Conservation (phyloP, 2,797 vertebrate species). For the Huso huso region DNA sequence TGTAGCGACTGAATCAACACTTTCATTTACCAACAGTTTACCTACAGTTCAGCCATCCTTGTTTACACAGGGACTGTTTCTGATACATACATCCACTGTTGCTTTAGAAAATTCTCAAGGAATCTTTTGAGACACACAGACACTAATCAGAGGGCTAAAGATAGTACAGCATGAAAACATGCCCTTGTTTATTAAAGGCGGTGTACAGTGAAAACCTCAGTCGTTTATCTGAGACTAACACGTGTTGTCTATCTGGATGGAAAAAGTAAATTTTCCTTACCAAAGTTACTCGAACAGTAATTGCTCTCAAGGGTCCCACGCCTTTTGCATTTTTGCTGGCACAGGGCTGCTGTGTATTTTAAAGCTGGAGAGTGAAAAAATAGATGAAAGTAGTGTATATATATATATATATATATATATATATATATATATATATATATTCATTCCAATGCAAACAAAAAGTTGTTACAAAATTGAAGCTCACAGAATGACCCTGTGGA, state of each 20-base stretch:
- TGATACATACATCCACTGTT: slow-evolving; percentile 34
- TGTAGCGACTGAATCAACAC: slow-evolving; percentile 43
- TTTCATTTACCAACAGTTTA: slow-evolving; percentile 48
- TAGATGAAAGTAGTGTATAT: background rate
- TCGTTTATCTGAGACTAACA: slow-evolving; percentile 26
- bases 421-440: background rate
- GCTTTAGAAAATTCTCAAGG: slow-evolving; percentile 44
- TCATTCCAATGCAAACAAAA: slow-evolving; percentile 1
- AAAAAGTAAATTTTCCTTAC: slow-evolving; percentile 58
- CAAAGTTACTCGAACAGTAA: slow-evolving; percentile 94
- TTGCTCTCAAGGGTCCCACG: slow-evolving; percentile 79
- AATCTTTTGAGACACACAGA: slow-evolving; percentile 44
- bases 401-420: background rate
- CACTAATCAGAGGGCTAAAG: slow-evolving; percentile 35
- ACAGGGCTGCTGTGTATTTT: slow-evolving; percentile 81
- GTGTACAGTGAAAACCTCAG: slow-evolving; percentile 17
- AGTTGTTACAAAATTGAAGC: no score
- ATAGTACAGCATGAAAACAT: slow-evolving; percentile 35
- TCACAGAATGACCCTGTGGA: no score
- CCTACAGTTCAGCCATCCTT: slow-evolving; percentile 36
- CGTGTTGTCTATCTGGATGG: slow-evolving; percentile 25
- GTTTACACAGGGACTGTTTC: slow-evolving; percentile 48
- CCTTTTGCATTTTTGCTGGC: slow-evolving; percentile 89
- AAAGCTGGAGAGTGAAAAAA: slow-evolving; percentile 51
- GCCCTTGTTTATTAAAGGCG: slow-evolving; percentile 17